Evolutionary conservation across 1,140 invertebrate genomes (phyloP).

Genomic region (Nautilus pompilius): DNA sequence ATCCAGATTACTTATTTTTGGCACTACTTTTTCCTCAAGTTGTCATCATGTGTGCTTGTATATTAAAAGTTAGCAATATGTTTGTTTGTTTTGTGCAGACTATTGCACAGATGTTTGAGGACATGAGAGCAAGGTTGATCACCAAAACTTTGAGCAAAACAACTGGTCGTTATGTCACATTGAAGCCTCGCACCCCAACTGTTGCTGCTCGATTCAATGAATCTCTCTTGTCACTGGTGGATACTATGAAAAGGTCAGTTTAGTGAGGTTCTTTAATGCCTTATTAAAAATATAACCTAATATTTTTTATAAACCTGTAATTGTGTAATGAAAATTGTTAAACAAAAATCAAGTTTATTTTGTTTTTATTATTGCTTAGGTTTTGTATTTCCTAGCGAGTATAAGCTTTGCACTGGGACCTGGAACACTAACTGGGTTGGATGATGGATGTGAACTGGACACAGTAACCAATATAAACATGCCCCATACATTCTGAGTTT

Average conservation of each 20-base stretch:
- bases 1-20: too few species aligned
- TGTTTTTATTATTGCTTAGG: too few species aligned
- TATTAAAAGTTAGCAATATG: too few species aligned
- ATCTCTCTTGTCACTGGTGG: constrained; percentile 82
- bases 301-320: background rate
- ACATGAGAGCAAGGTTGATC: constrained; percentile 61
- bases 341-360: background rate
- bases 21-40: too few species aligned
- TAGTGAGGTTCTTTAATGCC: background rate
- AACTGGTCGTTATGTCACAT: constrained; percentile 90
- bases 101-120: constrained; percentile 74
- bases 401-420: too few species aligned
- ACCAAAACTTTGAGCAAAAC: constrained; percentile 70
- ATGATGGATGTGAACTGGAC: too few species aligned
- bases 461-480: too few species aligned
- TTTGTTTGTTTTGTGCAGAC: constrained; percentile 57
- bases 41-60: too few species aligned
- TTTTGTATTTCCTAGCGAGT: too few species aligned
- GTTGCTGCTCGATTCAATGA: constrained; percentile 93
- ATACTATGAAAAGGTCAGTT: constrained; percentile 81
- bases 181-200: constrained; percentile 93
- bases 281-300: background rate
- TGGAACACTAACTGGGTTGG: too few species aligned
- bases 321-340: background rate
- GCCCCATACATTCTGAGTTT: too few species aligned